Evolutionary conservation across 2,888 invertebrate genomes (phyloP), one percentile per base, ranked within the genome.

Genomic region (Lymantria dispar): DNA sequence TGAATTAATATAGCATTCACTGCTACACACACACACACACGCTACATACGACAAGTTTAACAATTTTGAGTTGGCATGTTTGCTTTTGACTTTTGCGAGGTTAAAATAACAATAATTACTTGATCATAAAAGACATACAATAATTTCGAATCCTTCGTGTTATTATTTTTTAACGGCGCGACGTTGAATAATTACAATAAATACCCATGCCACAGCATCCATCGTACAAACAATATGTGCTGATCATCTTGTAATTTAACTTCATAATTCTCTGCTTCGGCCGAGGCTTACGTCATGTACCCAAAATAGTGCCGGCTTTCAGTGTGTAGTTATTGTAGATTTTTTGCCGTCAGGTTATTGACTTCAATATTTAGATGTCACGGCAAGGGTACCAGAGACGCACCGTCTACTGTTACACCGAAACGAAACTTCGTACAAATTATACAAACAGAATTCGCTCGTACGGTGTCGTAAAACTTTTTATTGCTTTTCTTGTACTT

Each of bases 261-360:
- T 68, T 52, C 72, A 69, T 77, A 72, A 75, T 75, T 73, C 60
- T 62, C 68, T 67, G 65, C 67, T 69, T 54, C 58, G 48, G 43
- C 57, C 59, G 68, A 64, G 65, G 68, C 77, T 85, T 85, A 78
- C 87, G 85, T 91, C 91, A 91, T 78, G 72, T 62, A 70, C 79
- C 77, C 64, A 76, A 79, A 87, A 90, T 87, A 90, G 82, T 74
- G 68, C 72, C 70, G 78, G 68, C 68, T 82, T 83, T 86, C 83
- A 82, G 82, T 85, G 81, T 77, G 71, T 75, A 83, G 76, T 83
- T 83, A 83, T 82, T 85, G 82, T 83, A 74, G 72, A 74, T 83
- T 89, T 87, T 87, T 86, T 83, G 79, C 78, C 62, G 64, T 64
- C 78, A 73, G 89, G 88, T 88, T 87, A 82, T 87, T 87, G 90